phyloP scores from a whole-genome alignment of 2,888 invertebrate genomes.

The Acrobasis consociella region DNA sequence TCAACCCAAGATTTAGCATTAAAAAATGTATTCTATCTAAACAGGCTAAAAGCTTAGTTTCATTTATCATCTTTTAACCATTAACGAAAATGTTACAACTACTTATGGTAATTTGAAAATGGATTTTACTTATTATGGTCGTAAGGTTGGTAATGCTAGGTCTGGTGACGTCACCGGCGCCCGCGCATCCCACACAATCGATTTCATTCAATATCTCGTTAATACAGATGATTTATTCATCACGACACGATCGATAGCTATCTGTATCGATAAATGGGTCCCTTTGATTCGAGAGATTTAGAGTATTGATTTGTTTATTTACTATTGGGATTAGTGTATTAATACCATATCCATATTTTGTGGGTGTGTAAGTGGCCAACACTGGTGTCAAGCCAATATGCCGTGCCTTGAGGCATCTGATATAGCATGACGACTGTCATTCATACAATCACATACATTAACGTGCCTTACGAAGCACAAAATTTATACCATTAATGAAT shows the following conservation, averaged over 20 bases:
- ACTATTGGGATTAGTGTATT: slow-evolving; percentile 14
- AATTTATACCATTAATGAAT: no score
- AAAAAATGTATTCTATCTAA: background rate
- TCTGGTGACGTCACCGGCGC: slow-evolving; percentile 62
- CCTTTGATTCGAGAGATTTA: slow-evolving; percentile 35
- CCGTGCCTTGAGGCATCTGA: no score
- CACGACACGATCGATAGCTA: slow-evolving; percentile 52
- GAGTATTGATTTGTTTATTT: slow-evolving; percentile 22
- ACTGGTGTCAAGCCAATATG: no score
- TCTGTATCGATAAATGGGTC: slow-evolving; percentile 50
- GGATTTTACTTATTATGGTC: slow-evolving; percentile 45
- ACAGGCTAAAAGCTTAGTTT: background rate
- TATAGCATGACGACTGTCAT: no score
- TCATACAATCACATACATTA: no score
- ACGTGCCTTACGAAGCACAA: no score
- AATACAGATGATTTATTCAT: slow-evolving; percentile 66
- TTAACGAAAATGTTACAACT: slow-evolving; percentile 1
- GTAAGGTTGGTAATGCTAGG: slow-evolving; percentile 46
- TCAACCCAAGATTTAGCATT: background rate
- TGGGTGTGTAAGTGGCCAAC: no score
- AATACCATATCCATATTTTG: no score
- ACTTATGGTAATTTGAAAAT: slow-evolving; percentile 37
- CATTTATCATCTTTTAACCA: background rate
- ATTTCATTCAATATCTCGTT: slow-evolving; percentile 52
- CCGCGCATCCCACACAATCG: slow-evolving; percentile 65